Conservation (phyloP, 2,888 invertebrate genomes). For the Campoletis raptor region DNA sequence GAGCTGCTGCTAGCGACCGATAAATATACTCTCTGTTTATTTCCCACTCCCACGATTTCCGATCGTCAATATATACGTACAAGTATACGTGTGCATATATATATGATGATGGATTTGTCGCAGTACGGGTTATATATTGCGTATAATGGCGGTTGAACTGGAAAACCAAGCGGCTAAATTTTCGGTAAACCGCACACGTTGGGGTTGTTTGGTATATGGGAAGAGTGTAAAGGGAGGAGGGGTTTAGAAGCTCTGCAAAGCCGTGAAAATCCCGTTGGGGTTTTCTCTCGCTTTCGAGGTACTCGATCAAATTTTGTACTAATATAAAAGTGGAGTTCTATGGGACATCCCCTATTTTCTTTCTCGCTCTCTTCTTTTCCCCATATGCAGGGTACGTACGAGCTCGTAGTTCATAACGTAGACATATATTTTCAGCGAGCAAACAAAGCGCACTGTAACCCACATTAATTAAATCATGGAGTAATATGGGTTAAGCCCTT, state of each 20-base stretch:
- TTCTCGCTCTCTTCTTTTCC: neutral
- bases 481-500: constrained; percentile 1
- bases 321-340: constrained; percentile 65
- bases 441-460: constrained; percentile 10
- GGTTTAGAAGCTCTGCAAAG: constrained; percentile 33
- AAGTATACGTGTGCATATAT: neutral
- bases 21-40: constrained; percentile 51
- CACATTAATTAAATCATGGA: neutral
- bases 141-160: constrained; percentile 49
- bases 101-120: constrained; percentile 61
- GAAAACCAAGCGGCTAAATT: constrained; percentile 58
- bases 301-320: constrained; percentile 67
- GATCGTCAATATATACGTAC: constrained; percentile 45
- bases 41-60: constrained; percentile 21
- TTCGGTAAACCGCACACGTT: constrained; percentile 62
- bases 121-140: constrained; percentile 30
- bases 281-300: constrained; percentile 31
- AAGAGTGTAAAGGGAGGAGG: neutral
- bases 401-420: neutral
- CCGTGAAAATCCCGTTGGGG: constrained; percentile 55
- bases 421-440: neutral
- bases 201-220: constrained; percentile 8
- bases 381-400: neutral
- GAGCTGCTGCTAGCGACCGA: constrained; percentile 27
- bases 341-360: neutral